Evolutionary conservation across 2,797 vertebrate species (phyloP).

Genomic region (Halcyon chelicuti): DNA sequence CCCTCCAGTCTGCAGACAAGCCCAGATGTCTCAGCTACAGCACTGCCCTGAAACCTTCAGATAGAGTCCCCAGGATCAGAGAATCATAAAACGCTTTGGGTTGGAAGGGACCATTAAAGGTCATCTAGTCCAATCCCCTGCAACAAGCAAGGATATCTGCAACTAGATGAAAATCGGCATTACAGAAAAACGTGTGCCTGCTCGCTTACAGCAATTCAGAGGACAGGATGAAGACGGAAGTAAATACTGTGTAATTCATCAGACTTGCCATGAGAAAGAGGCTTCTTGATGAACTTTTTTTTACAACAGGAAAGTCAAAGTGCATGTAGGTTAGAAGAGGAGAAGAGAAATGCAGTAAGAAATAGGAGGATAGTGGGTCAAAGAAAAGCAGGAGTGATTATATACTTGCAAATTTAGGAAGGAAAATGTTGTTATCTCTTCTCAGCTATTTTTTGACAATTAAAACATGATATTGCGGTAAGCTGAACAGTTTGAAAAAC

Average conservation of each 20-base stretch:
- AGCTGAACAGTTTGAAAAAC: not conserved
- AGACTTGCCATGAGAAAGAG: not conserved
- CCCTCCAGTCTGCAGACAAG: not conserved
- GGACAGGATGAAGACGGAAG: not conserved
- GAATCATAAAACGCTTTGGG: not conserved
- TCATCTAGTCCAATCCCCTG: not conserved
- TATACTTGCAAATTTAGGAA: not conserved
- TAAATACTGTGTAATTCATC: not conserved
- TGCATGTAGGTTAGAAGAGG: fast-evolving
- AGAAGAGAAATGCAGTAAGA: not conserved
- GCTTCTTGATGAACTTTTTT: not conserved
- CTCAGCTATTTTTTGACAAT: not conserved
- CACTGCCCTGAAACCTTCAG: not conserved
- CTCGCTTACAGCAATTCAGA: not conserved
- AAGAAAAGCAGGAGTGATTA: not conserved
- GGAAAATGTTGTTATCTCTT: not conserved
- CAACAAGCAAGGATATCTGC: not conserved
- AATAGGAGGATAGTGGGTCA: not conserved
- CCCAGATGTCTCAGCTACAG: not conserved
- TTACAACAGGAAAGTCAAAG: not conserved
- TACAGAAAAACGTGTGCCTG: not conserved
- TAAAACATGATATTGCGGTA: not conserved
- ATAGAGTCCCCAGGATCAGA: not conserved
- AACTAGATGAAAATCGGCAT: not conserved
- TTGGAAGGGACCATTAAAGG: not conserved